Conservation (phyloP, 2,113 vertebrate species). For the Cinclus mexicanus region DNA sequence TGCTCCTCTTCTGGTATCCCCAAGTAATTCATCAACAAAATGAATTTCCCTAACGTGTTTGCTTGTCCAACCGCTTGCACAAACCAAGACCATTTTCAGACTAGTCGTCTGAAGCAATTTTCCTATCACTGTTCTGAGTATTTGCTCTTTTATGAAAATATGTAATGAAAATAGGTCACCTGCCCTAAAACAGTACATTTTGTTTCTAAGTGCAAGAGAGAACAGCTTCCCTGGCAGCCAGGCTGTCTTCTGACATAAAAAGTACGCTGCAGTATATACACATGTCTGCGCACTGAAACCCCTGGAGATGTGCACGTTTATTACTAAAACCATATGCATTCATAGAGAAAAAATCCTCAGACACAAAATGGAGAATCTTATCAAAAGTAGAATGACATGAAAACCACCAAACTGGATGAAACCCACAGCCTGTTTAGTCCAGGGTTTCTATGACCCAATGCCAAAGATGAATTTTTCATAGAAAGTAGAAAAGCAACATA, state of each 20-base stretch:
- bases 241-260: background rate
- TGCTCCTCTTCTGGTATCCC: background rate
- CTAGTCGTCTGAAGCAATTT: background rate
- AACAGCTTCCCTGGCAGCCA: background rate
- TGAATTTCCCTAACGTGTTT: background rate
- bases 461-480: background rate
- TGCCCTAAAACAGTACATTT: background rate
- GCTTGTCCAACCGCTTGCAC: background rate
- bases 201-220: background rate
- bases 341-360: background rate
- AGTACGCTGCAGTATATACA: background rate
- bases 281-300: background rate
- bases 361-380: background rate
- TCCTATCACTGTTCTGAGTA: background rate
- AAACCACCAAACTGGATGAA: background rate
- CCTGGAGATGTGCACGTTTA: background rate
- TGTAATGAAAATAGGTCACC: constrained; percentile 17
- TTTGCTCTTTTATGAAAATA: background rate
- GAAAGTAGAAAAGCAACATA: accelerated
- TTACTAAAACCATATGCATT: background rate
- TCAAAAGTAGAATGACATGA: background rate
- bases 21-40: background rate
- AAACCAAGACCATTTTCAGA: background rate
- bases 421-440: background rate
- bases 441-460: background rate